Percentiles rank a stretch among this genome's conserved stretches.
Conservation (phyloP, 2,113 vertebrate genomes). For the Oenanthe oenanthe region DNA sequence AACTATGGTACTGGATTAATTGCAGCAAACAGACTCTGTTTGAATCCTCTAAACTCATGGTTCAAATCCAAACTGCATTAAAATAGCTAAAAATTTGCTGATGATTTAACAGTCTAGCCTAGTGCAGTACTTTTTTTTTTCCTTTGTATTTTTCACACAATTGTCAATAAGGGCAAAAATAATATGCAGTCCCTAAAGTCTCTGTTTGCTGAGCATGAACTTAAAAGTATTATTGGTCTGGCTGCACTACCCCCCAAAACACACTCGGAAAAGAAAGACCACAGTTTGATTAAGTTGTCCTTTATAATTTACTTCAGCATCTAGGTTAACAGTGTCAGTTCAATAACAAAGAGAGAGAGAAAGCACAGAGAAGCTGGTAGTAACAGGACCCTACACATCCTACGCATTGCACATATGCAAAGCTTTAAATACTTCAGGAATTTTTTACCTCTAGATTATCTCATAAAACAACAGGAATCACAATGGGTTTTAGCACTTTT, state of each 20-base stretch:
- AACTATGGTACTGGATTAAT: background rate
- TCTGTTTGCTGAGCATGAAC: background rate
- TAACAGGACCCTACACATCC: background rate
- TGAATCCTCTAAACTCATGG: background rate
- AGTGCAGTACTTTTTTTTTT: background rate
- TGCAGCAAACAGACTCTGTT: background rate
- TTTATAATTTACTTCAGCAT: background rate
- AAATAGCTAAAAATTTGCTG: background rate
- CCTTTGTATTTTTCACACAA: background rate
- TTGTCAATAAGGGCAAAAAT: background rate
- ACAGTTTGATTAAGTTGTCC: background rate
- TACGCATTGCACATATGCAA: background rate
- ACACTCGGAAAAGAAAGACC: background rate
- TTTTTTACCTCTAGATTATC: background rate
- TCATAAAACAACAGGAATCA: conserved; percentile 24
- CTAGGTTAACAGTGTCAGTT: background rate
- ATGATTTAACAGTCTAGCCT: background rate
- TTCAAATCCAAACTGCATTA: background rate
- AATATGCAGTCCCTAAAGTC: background rate
- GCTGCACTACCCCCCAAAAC: background rate
- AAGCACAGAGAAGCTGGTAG: background rate
- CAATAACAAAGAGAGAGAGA: background rate
- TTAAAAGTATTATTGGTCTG: background rate
- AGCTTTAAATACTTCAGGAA: conserved; percentile 2
- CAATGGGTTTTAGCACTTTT: conserved; percentile 40